Evolutionary conservation across 2,888 invertebrate genomes (phyloP), one percentile per base, ranked within the genome.

Genomic region (Neoaliturus tenellus): DNA sequence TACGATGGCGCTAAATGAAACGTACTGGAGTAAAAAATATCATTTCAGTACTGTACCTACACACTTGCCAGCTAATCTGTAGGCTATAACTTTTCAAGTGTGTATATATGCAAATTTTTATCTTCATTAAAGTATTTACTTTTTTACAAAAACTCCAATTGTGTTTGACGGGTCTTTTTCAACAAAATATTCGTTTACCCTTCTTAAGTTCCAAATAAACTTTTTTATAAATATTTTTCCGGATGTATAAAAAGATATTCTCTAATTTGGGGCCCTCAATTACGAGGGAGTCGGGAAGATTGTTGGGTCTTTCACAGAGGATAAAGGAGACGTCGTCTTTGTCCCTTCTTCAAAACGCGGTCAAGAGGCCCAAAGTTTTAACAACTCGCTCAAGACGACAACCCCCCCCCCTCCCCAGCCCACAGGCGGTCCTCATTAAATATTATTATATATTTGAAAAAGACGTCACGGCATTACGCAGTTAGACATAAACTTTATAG

Each of bases 381-480:
- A 62, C 62, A 62, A 62, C 62, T 62, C 62, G 62, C 62, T 62
- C 62, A 62, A 62, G 62, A 62, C 62, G 62, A 62, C 62, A 62
- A 14, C 62, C 62, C 28, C 28, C 62, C 62, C 62, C 62, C 14
- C 5, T 14, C 28, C 28, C 62, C 2, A 8, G 2, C 48, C 48
- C 48, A 23, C 55, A 17, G 62, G 62, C 62, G 62, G 62, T 62
- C 62, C 62, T 62, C 62, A 62, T 62, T 62, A 62, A 62, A 62
- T 62, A 62, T 62, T 62, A 62, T 62, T 62, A 62, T 62, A 62
- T 62, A 62, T 62, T 62, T 62, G 62, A 62, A 62, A 62, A 62
- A 62, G 62, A 62, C 17, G 62, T 62, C 62, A 31, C 62, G 62
- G 31, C 62, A 62, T 62, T 31, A 28, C 25, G 62, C 62, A 62